Percentiles rank a stretch among this genome's conserved stretches.
phyloP scores from a whole-genome alignment of 1,140 invertebrate genomes.

The Cryptotermes secundus region DNA sequence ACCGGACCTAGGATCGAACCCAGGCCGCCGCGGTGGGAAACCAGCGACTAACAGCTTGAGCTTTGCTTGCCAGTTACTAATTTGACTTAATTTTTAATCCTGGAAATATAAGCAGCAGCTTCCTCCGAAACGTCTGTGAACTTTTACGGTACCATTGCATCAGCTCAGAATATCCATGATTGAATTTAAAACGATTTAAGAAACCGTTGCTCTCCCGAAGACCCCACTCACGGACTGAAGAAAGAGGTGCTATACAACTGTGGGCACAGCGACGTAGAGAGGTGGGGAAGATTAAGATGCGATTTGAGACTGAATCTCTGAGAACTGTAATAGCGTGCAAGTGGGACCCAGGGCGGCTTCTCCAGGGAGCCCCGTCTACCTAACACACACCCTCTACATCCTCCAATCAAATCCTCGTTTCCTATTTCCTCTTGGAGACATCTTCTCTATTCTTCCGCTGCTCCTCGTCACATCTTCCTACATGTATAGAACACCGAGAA shows the following conservation, averaged over 20 bases:
- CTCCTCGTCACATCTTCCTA: not conserved
- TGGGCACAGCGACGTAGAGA: no score
- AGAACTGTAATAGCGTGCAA: not conserved
- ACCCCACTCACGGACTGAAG: not conserved
- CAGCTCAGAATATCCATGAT: not conserved
- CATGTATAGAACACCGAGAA: not conserved
- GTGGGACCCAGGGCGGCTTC: not conserved
- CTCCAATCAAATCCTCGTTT: constrained; percentile 8
- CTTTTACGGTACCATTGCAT: no score
- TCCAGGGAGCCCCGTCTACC: not conserved
- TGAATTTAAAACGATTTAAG: not conserved
- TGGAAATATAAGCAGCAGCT: no score
- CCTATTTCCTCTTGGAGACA: constrained; percentile 15
- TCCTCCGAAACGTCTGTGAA: no score
- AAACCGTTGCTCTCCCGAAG: not conserved
- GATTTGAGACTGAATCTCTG: no score
- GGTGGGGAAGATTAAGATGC: no score
- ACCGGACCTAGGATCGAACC: no score
- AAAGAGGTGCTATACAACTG: no score
- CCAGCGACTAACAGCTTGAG: no score
- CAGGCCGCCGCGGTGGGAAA: no score
- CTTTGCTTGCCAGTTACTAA: no score
- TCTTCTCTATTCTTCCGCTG: not conserved
- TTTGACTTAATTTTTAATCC: no score
- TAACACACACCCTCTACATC: not conserved